Conservation (phyloP, 2,113 vertebrate genomes). For the Phaethornis superciliosus region DNA sequence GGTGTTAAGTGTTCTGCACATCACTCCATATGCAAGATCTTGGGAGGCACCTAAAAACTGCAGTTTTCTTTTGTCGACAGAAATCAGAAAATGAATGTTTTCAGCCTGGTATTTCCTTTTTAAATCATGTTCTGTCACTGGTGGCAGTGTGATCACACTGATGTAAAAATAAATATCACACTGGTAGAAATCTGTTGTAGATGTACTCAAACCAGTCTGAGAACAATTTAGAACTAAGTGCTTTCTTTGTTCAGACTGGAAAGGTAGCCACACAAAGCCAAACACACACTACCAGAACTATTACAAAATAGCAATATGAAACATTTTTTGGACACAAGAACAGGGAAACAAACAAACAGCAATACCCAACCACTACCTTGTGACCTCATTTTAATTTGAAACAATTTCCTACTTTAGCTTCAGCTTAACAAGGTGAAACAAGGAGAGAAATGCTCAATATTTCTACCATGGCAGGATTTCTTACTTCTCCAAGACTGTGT, state of each 20-base stretch:
- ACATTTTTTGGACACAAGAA: neutral
- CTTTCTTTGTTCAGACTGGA: neutral
- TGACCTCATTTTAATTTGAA: neutral
- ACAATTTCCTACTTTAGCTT: neutral
- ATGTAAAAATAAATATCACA: neutral
- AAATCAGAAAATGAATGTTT: neutral
- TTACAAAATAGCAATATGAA: neutral
- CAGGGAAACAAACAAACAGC: neutral
- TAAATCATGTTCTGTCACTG: neutral
- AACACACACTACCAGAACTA: neutral
- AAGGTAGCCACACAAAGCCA: neutral
- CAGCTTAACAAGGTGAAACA: neutral
- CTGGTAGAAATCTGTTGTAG: neutral
- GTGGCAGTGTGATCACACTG: neutral
- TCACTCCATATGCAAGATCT: neutral
- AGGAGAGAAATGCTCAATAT: neutral
- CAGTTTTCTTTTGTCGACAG: neutral
- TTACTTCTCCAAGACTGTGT: conserved; percentile 58
- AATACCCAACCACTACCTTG: neutral
- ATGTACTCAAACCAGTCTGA: neutral
- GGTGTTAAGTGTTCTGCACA: rapidly evolving
- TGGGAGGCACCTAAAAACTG: neutral
- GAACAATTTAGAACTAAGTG: neutral
- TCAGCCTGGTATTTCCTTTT: neutral
- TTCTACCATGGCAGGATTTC: neutral